phyloP scores from a whole-genome alignment of 2,113 vertebrate genomes.

The Nannospalax galili region DNA sequence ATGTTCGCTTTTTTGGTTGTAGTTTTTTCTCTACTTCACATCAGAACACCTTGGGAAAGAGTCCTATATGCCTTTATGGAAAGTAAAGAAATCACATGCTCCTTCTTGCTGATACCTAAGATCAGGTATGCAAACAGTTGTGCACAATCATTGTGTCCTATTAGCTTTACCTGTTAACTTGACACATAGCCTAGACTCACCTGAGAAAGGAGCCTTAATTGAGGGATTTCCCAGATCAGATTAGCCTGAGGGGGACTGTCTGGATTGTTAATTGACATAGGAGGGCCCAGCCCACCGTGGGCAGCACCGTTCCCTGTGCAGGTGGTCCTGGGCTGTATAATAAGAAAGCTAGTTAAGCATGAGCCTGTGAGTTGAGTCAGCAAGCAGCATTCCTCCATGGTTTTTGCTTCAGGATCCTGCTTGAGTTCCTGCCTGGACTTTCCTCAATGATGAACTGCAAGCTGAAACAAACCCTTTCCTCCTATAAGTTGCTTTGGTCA shows the following conservation, averaged over 20 bases:
- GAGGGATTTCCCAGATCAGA: not conserved
- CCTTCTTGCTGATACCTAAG: not conserved
- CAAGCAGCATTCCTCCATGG: not conserved
- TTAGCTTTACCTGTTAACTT: not conserved
- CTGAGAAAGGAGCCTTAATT: not conserved
- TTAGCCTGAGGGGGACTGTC: not conserved
- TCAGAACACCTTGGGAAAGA: not conserved
- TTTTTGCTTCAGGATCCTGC: not conserved
- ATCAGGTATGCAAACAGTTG: not conserved
- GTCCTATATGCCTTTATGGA: too few species aligned
- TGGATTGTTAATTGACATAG: not conserved
- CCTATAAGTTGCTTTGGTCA: not conserved
- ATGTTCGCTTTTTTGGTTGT: not conserved
- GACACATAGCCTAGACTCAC: not conserved
- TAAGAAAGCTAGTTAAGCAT: not conserved
- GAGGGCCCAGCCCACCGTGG: not conserved
- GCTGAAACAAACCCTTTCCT: not conserved
- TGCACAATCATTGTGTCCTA: not conserved
- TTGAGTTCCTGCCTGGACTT: not conserved
- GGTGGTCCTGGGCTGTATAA: not conserved
- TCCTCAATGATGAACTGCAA: not conserved
- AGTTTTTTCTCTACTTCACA: not conserved
- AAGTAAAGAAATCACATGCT: not conserved
- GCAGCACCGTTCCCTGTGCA: not conserved
- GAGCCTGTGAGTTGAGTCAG: not conserved